These are phyloP conservation scores for Cheilosia urbana DNA, from an alignment of 2,888 invertebrate genomes.

Conservation along the genomic window DNA sequence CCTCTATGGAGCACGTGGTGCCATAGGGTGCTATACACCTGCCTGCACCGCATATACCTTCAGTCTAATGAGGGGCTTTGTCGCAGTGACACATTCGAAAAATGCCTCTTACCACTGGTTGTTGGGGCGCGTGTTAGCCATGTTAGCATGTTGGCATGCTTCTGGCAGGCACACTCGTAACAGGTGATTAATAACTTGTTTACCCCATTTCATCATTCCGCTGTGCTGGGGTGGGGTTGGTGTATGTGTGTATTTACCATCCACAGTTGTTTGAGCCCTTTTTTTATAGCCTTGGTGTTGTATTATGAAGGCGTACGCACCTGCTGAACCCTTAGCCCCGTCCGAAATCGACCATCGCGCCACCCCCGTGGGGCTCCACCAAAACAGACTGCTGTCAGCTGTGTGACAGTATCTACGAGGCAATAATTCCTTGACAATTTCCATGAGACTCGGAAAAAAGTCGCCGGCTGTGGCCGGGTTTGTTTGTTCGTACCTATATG, in stretches of 20 bases:
- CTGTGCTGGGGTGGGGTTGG: slow-evolving; percentile 2
- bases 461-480: slow-evolving; percentile 67
- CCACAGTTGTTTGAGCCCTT: slow-evolving; percentile 53
- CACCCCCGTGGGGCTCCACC: slow-evolving; percentile 22
- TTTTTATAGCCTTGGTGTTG: slow-evolving; percentile 58
- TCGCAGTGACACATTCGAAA: slow-evolving; percentile 63
- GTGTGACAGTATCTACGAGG: slow-evolving; percentile 76
- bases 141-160: slow-evolving; percentile 67
- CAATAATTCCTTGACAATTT: slow-evolving; percentile 77
- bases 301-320: slow-evolving; percentile 57
- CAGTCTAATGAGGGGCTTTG: slow-evolving; percentile 58
- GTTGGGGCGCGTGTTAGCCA: slow-evolving; percentile 44
- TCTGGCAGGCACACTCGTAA: slow-evolving; percentile 70
- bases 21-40: not conserved
- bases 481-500: slow-evolving; percentile 35
- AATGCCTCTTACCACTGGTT: slow-evolving; percentile 9
- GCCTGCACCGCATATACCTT: not conserved
- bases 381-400: slow-evolving; percentile 72
- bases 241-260: slow-evolving; percentile 23
- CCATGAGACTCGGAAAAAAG: slow-evolving; percentile 76
- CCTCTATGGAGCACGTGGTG: slow-evolving; percentile 4
- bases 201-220: slow-evolving; percentile 70
- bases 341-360: slow-evolving; percentile 20
- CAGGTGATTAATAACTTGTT: slow-evolving; percentile 77
- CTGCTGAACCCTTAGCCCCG: slow-evolving; percentile 57